Evolutionary conservation across 2,888 invertebrate species (phyloP).

Genomic region (Zele albiditarsus): DNA sequence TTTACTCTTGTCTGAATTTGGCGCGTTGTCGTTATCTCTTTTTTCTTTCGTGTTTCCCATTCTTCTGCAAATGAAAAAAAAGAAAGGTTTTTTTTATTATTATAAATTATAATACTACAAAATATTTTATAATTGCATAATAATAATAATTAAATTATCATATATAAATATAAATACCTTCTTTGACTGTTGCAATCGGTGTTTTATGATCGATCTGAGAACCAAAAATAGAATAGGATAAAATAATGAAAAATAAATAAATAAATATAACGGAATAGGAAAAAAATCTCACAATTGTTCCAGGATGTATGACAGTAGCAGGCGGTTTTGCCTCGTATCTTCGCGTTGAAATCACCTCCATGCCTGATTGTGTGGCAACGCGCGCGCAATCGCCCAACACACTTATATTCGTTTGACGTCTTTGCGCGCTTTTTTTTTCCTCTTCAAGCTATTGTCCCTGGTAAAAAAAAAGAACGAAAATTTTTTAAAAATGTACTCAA

Average conservation of each 20-base stretch:
- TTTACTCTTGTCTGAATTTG: conserved; percentile 94
- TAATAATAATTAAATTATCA: too few species aligned
- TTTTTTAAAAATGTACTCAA: neutral
- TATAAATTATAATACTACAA: conserved; percentile 54
- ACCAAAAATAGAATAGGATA: conserved; percentile 58
- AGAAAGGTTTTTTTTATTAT: too few species aligned
- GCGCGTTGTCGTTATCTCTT: conserved; percentile 90
- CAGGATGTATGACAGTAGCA: conserved; percentile 59
- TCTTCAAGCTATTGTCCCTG: neutral
- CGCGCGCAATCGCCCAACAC: neutral
- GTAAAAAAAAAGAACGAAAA: neutral
- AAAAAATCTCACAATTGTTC: conserved; percentile 61
- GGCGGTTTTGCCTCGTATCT: conserved; percentile 70
- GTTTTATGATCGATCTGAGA: conserved; percentile 83
- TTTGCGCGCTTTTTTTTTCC: neutral
- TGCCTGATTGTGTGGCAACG: conserved; percentile 52
- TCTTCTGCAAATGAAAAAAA: conserved; percentile 80
- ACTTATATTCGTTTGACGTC: conserved; percentile 3
- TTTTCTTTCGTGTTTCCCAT: conserved; percentile 93
- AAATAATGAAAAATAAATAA: conserved; percentile 31
- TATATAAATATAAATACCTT: conserved; percentile 77
- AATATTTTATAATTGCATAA: neutral
- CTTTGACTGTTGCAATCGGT: conserved; percentile 89
- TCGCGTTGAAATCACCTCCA: conserved; percentile 71
- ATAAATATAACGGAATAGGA: neutral